Evolutionary conservation across 37 sponge, comb jelly and placozoan species (phyloP).

Genomic region (Beroe forskalii): DNA sequence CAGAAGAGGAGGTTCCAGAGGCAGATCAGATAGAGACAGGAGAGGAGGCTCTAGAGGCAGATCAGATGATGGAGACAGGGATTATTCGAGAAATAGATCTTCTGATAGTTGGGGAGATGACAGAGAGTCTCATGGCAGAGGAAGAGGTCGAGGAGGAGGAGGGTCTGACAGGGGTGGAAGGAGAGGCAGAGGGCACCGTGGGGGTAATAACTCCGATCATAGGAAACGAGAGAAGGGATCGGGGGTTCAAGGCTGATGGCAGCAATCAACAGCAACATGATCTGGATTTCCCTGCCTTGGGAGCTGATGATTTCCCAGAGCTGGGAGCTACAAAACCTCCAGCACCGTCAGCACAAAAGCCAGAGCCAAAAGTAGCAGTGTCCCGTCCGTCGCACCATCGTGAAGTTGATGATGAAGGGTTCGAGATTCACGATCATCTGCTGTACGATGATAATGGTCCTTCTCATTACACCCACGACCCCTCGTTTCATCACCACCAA

Average conservation of each 20-base stretch:
- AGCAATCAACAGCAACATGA: neutral
- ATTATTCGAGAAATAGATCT: neutral
- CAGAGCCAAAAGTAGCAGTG: neutral
- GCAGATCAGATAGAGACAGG: neutral
- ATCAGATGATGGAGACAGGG: neutral
- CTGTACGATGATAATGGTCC: constrained; percentile 29
- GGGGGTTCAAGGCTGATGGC: neutral
- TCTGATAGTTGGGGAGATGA: neutral
- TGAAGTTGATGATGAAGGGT: constrained; percentile 53
- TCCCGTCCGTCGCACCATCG: neutral
- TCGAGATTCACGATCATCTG: constrained; percentile 59
- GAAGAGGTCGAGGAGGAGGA: neutral
- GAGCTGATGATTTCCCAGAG: constrained; percentile 3
- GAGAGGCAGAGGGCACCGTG: neutral
- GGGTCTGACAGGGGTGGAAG: neutral
- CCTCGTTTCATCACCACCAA: neutral
- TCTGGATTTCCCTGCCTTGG: constrained; percentile 35
- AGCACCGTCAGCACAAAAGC: neutral
- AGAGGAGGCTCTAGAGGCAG: neutral
- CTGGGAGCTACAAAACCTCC: neutral
- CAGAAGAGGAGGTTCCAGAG: neutral
- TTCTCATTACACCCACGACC: neutral
- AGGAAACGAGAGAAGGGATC: neutral
- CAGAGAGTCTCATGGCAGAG: neutral
- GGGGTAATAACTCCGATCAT: neutral